Evolutionary conservation across 2,888 invertebrate species (phyloP).

Genomic region (Morpho deidamia): DNA sequence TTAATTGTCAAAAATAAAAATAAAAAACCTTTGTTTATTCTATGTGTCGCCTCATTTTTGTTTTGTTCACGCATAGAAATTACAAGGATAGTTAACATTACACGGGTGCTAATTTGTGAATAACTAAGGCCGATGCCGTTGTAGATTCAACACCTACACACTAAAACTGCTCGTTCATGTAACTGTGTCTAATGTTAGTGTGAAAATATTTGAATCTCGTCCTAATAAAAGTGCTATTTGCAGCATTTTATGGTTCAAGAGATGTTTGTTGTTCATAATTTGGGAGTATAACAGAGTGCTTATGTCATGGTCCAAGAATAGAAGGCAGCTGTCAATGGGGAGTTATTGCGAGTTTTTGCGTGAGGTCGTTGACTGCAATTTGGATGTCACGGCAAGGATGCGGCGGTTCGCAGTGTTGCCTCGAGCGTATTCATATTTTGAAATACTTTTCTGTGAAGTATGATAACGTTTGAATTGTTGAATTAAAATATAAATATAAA

Average conservation of each 20-base stretch:
- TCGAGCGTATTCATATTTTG: conserved; percentile 2
- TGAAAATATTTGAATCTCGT: neutral
- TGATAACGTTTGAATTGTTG: too few relatives aligned
- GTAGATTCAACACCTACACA: neutral
- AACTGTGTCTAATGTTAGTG: neutral
- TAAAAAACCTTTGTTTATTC: too few relatives aligned
- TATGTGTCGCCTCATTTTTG: too few relatives aligned
- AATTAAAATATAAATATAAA: too few relatives aligned
- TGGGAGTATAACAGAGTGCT: conserved; percentile 35
- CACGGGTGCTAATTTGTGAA: too few relatives aligned
- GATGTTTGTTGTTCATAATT: conserved; percentile 26
- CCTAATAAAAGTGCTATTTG: conserved; percentile 3
- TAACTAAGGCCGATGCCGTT: neutral
- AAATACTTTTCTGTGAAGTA: conserved; percentile 3
- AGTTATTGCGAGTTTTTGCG: conserved; percentile 65
- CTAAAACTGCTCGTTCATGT: neutral
- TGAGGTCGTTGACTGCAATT: conserved; percentile 68
- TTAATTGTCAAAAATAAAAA: too few relatives aligned
- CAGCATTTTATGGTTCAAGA: conserved; percentile 15
- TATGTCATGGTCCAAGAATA: conserved; percentile 68
- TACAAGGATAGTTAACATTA: too few relatives aligned
- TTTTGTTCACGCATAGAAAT: too few relatives aligned
- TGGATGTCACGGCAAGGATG: conserved; percentile 73
- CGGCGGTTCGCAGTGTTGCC: conserved; percentile 6
- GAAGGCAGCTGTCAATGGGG: conserved; percentile 57